A percentile compares a stretch with the other conserved stretches of the same genome.
Evolutionary conservation across 2,888 invertebrate species (phyloP).

Genomic region (Sicus ferrugineus): DNA sequence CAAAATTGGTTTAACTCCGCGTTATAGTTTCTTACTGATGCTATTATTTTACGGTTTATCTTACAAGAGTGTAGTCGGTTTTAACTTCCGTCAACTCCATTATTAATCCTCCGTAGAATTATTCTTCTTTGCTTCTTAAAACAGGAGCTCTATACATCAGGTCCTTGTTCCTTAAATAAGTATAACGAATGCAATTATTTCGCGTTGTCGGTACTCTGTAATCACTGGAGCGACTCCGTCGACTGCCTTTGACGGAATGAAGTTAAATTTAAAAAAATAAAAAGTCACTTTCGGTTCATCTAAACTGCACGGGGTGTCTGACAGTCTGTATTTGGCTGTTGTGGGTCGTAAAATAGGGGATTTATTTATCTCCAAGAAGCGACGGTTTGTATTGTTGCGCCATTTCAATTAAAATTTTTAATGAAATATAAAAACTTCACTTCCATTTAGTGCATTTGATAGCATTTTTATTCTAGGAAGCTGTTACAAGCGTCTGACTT

Average conservation of each 20-base stretch:
- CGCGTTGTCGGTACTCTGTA: neutral
- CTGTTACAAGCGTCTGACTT: neutral
- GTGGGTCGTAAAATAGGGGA: conserved; percentile 6
- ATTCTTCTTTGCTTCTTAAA: neutral
- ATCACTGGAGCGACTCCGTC: conserved; percentile 28
- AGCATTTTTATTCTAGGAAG: neutral
- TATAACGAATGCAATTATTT: neutral
- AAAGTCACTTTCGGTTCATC: neutral
- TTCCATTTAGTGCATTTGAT: neutral
- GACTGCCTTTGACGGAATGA: conserved; percentile 39
- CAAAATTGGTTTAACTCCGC: neutral
- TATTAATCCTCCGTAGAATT: neutral
- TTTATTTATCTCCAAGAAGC: neutral
- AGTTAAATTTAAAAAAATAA: conserved; percentile 5
- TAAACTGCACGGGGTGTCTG: neutral
- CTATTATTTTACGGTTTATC: neutral
- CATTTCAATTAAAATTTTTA: neutral
- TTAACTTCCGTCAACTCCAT: conserved; percentile 45
- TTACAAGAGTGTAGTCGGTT: conserved; percentile 41
- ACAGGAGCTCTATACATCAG: too few species aligned
- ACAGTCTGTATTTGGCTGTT: neutral
- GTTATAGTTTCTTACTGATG: neutral
- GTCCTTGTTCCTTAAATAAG: neutral
- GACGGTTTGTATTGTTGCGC: neutral
- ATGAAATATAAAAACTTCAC: neutral